phyloP scores from a whole-genome alignment of 2,888 invertebrate genomes.

The Tenthredo distinguenda region DNA sequence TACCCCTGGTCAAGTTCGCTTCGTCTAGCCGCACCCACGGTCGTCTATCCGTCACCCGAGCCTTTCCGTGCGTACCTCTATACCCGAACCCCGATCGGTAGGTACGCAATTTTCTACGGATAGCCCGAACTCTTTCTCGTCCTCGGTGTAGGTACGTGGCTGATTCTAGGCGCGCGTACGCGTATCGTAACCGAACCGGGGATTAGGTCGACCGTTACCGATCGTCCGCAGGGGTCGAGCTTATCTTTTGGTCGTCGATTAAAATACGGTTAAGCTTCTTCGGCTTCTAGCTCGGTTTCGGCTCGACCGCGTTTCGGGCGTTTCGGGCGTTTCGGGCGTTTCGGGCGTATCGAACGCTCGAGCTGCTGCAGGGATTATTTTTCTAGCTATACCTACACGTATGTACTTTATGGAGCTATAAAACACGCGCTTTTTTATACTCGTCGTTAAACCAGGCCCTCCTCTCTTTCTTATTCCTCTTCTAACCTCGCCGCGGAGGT shows the following conservation, averaged over 20 bases:
- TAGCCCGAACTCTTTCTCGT: not conserved
- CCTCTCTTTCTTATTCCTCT: not conserved
- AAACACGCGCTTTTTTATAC: constrained; percentile 53
- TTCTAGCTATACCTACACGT: constrained; percentile 43
- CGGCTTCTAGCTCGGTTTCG: not conserved
- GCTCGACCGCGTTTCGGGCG: constrained; percentile 22
- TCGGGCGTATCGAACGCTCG: not conserved
- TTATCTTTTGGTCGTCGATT: constrained; percentile 22
- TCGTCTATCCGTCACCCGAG: constrained; percentile 10
- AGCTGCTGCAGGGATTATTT: constrained; percentile 46
- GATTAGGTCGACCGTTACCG: not conserved
- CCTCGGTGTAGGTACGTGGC: not conserved
- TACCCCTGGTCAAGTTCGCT: not conserved
- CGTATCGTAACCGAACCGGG: not conserved
- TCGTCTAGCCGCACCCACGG: constrained; percentile 24
- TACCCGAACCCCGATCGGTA: not conserved
- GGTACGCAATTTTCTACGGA: not conserved
- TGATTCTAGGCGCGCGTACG: not conserved
- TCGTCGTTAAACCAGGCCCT: constrained; percentile 35
- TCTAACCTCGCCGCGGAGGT: not conserved
- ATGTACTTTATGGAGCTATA: constrained; percentile 53
- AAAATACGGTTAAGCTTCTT: constrained; percentile 43
- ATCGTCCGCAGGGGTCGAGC: not conserved
- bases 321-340: not conserved
- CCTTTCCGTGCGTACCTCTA: not conserved